Evolutionary conservation across 2,797 vertebrate species (phyloP).

Genomic region (Eurystomus glaucurus): DNA sequence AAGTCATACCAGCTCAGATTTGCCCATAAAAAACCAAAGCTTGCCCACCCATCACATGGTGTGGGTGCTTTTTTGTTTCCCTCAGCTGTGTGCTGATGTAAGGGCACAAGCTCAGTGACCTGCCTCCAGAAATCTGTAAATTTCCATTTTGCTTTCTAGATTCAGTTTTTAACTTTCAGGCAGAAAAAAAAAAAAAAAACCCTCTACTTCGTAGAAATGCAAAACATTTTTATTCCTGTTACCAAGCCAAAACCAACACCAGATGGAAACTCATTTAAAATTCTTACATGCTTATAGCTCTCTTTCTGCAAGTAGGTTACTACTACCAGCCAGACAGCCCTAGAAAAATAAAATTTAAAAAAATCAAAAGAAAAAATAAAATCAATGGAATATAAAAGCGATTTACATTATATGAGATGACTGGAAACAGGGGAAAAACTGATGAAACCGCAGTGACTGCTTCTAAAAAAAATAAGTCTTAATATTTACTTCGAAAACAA

Average conservation of each 20-base stretch:
- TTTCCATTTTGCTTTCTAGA: slow-evolving; percentile 8
- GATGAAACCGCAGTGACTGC: neutral
- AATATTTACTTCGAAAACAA: neutral
- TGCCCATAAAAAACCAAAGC: neutral
- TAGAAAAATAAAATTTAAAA: neutral
- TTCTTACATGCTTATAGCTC: slow-evolving; percentile 10
- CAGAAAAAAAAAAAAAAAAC: neutral
- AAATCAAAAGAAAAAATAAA: neutral
- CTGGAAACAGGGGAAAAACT: neutral
- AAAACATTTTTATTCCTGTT: slow-evolving; percentile 35
- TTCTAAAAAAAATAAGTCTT: neutral
- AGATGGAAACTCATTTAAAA: slow-evolving; percentile 67
- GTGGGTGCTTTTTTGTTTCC: neutral
- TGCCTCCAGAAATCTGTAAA: neutral
- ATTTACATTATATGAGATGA: neutral
- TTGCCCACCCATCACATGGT: neutral
- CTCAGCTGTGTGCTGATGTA: neutral
- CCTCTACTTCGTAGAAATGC: neutral
- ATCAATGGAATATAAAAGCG: neutral
- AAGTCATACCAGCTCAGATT: neutral
- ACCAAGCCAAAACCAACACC: slow-evolving; percentile 28
- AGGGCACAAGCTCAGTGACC: neutral
- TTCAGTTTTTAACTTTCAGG: neutral
- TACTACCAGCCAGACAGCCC: neutral
- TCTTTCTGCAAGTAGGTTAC: neutral